Evolutionary conservation across 1,140 invertebrate genomes (phyloP).

Genomic region (Mycetomoellerius zeteki): DNA sequence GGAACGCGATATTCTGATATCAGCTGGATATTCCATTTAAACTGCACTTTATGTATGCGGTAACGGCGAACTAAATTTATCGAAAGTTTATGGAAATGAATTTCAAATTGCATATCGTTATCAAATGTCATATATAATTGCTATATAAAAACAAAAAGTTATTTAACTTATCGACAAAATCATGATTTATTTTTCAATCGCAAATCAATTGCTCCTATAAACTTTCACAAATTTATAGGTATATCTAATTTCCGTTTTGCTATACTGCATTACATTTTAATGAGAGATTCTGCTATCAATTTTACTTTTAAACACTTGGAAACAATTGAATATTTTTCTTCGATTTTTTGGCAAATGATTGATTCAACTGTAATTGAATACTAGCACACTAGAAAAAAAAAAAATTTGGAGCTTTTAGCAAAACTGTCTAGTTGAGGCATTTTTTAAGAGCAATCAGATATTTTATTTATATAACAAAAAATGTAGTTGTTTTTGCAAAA

Average conservation of each 20-base stretch:
- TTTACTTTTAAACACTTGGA: background rate
- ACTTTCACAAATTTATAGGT: background rate
- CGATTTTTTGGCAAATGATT: background rate
- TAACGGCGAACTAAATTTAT: background rate
- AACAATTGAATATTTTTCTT: background rate
- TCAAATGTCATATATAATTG: background rate
- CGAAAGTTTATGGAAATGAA: background rate
- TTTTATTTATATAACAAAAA: no score
- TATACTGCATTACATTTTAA: background rate
- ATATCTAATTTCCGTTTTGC: background rate
- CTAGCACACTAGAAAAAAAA: no score
- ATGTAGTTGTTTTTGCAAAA: no score
- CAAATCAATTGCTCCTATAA: background rate
- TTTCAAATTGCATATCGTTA: background rate
- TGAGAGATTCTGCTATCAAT: background rate
- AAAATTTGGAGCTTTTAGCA: no score
- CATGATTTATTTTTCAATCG: slow-evolving; percentile 3
- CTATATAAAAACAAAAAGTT: background rate
- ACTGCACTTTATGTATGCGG: background rate
- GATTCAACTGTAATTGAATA: background rate
- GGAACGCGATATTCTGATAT: background rate
- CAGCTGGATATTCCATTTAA: background rate
- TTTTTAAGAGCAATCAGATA: no score
- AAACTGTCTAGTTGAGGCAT: no score
- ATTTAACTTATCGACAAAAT: background rate